These are phyloP conservation scores for Callipepla californica DNA, from an alignment of 2,113 vertebrate genomes.

Conservation along the genomic window DNA sequence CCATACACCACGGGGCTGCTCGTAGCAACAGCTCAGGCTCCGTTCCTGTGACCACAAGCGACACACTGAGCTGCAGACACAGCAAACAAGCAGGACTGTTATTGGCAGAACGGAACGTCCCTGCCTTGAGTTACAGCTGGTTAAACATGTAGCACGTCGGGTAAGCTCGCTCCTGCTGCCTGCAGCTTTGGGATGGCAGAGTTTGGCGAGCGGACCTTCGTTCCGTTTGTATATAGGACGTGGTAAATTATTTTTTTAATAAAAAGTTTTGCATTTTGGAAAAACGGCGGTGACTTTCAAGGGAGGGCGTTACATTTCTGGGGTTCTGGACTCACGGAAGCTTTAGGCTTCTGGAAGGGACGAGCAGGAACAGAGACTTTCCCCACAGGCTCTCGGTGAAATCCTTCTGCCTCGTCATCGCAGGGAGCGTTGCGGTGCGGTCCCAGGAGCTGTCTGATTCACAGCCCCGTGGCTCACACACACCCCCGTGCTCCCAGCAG, in stretches of 20 bases:
- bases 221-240: slow-evolving; percentile 65
- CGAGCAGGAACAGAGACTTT: neutral
- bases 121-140: neutral
- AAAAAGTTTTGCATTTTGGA: slow-evolving; percentile 39
- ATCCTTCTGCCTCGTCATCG: neutral
- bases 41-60: rapidly evolving
- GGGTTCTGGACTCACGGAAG: neutral
- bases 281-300: neutral
- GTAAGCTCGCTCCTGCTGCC: neutral
- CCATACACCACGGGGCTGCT: neutral
- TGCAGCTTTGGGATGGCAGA: slow-evolving; percentile 8
- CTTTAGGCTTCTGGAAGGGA: neutral
- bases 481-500: neutral
- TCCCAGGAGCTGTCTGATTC: neutral
- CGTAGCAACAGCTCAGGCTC: neutral
- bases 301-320: rapidly evolving
- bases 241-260: slow-evolving; percentile 83
- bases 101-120: neutral
- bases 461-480: neutral
- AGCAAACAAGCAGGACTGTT: neutral
- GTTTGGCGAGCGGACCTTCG: neutral
- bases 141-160: neutral
- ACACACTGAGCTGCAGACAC: rapidly evolving
- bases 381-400: neutral
- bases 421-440: too few species aligned